Conservation (phyloP, 2,888 invertebrate genomes). For the Anthophora plumipes region DNA sequence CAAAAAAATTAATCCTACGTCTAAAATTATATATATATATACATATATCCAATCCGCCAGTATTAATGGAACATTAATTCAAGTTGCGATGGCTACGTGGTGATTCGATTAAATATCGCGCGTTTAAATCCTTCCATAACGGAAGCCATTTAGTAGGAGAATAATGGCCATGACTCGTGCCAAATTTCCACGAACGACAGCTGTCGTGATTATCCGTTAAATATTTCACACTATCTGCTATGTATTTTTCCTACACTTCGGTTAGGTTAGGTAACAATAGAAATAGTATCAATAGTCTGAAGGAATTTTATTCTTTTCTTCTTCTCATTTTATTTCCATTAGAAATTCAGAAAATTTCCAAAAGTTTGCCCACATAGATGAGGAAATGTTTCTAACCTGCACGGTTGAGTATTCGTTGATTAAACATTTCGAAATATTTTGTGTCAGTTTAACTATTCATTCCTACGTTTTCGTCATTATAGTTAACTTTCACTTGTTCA, state of each 20-base stretch:
- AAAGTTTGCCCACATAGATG: not conserved
- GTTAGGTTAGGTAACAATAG: too few relatives aligned
- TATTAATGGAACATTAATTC: slow-evolving; percentile 53
- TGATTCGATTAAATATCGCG: slow-evolving; percentile 43
- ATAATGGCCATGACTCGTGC: not conserved
- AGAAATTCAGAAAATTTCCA: not conserved
- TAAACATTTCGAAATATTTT: slow-evolving; percentile 18
- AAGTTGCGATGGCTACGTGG: slow-evolving; percentile 17
- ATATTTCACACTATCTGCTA: too few relatives aligned
- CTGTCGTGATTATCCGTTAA: too few relatives aligned
- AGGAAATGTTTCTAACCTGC: slow-evolving; percentile 12
- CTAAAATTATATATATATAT: slow-evolving; percentile 41
- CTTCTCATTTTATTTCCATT: not conserved
- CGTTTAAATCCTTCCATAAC: slow-evolving; percentile 22
- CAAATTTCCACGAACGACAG: not conserved
- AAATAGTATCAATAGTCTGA: not conserved
- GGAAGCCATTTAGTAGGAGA: not conserved
- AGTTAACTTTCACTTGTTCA: slow-evolving; percentile 9
- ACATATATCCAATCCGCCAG: slow-evolving; percentile 9
- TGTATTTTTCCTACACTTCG: too few relatives aligned
- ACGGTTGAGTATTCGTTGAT: slow-evolving; percentile 19
- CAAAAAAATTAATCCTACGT: slow-evolving; percentile 67
- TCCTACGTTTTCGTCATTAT: not conserved
- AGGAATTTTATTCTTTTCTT: not conserved
- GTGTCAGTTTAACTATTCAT: slow-evolving; percentile 10